Evolutionary conservation across 1,140 invertebrate genomes (phyloP), one percentile per base, ranked within the genome.

Genomic region (Bombus soroeensis): DNA sequence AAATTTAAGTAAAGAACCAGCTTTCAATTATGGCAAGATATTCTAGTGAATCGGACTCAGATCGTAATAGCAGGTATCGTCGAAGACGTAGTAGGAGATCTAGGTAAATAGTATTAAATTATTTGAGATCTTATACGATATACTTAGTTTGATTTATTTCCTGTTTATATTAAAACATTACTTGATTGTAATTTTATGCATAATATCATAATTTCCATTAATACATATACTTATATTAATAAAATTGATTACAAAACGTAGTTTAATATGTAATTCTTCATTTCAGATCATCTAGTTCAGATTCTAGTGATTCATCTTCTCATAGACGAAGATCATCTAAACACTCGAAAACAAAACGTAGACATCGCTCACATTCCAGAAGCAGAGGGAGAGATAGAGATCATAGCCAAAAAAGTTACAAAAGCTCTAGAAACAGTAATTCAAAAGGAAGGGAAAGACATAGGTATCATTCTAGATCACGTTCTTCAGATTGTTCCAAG

Each of bases 41-140:
- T 88, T 95, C 94, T 3, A 93, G 93, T 37, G 94, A 95, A 74
- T 95, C 94, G 2, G 94, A 95, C 78, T 95, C 94, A 0, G 94
- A 95, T 88, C 81, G 92, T 37, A 94, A 93, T 78, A 92, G 87
- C 77, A 94, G 89, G 79, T 92, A 95, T 84, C 89, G 93, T 79
- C 93, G 87, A 71, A 94, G 88, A 88, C 91, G 93, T 85, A 89
- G 88, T 68, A 88, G 92, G 85, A 94, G 92, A 90, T 95, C 94
- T 15, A 94, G 94, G 94, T 94, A 90, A 79, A 77, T 8, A 62
- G 43, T 13, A 22, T 39, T 13, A 37, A n/a, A 39, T 53, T 6
- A 28, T 57, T 66, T 73, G 0, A 53, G 39, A 78, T 43, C 5
- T 22, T 0, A 57, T 1, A 5, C 41, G 1, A 37, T 71, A 41